Base-by-base conservation (phyloP, 2,888 invertebrate species). In the Cyrtodaria siliqua region DNA sequence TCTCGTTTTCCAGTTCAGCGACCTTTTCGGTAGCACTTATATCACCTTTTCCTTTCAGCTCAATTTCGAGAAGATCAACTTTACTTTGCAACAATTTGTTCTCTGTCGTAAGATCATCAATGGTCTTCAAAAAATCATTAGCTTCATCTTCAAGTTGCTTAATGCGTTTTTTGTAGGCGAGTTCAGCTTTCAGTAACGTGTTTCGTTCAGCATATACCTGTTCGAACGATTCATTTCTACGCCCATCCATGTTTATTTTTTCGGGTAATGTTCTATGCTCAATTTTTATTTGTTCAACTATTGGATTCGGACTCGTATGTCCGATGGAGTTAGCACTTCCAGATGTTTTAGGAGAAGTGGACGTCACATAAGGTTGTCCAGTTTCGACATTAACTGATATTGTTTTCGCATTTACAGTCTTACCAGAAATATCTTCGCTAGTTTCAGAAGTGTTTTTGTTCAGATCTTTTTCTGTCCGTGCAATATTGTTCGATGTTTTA, bases 101-200 rank as follows among this genome's bases (percentile, higher is more conserved):
- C 73, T 89, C 89, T 14, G 79, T 53, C 14, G 86, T 84, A 0
- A 86, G 64, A 27, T 83, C 80, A 40, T 88, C 85, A 44, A 88
- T 86, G 40, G 85, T 84, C 40, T 74, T 82, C 8, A 88, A 69
- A 66, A 88, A 86, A 26, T 77, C 80, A 60, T 88, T 88, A 33
- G 86, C 80, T 69, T 89, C 89, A 55, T 88, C 87, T 66, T 89
- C 89, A 18, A 89, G 71, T 57, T 89, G 89, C 47, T 81, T 83
- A 20, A 89, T 88, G 49, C 89, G 74, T 52, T 77, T 83, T 67
- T 77, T 84, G 66, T 88, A 89, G 0, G 87, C 74, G 23, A 61
- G 61, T 56, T 89, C 89, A 1, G 87, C 83, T 23, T 84, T 84
- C 3, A 86, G 67, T 18, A 88, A 69, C 20, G 86, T 84, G 42